These are phyloP conservation scores for Ailuropoda melanoleuca DNA, from an alignment of 2,113 vertebrate species.

Conservation along the genomic window DNA sequence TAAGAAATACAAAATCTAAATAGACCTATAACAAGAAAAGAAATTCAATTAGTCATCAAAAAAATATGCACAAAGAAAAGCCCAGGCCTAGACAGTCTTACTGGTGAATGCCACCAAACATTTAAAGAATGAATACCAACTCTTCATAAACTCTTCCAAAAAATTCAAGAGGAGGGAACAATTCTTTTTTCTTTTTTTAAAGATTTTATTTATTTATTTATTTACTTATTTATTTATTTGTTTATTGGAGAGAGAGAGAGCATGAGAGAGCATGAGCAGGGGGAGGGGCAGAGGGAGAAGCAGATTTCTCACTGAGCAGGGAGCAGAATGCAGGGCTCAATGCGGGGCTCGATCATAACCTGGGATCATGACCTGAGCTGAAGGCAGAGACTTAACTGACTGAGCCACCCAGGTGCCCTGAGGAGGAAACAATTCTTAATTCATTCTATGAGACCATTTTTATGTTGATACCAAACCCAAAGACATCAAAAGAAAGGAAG, in stretches of 20 bases:
- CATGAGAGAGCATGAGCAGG: neutral
- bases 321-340: neutral
- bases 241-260: neutral
- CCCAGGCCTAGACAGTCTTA: neutral
- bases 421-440: neutral
- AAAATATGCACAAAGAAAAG: neutral
- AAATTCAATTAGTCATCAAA: neutral
- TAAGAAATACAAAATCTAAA: neutral
- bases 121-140: neutral
- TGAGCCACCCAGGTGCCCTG: neutral
- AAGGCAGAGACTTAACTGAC: neutral
- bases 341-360: neutral
- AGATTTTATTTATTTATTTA: neutral
- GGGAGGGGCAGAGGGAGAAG: neutral
- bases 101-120: neutral
- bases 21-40: neutral
- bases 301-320: neutral
- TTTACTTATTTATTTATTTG: neutral
- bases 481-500: neutral
- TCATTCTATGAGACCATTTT: neutral
- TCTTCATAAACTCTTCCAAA: neutral
- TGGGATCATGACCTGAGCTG: neutral
- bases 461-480: neutral
- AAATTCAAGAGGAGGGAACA: neutral
- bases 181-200: neutral